A percentile compares a stretch with the other conserved stretches of the same genome.
Evolutionary conservation across 2,888 invertebrate genomes (phyloP).

Genomic region (Coelinius sp.): DNA sequence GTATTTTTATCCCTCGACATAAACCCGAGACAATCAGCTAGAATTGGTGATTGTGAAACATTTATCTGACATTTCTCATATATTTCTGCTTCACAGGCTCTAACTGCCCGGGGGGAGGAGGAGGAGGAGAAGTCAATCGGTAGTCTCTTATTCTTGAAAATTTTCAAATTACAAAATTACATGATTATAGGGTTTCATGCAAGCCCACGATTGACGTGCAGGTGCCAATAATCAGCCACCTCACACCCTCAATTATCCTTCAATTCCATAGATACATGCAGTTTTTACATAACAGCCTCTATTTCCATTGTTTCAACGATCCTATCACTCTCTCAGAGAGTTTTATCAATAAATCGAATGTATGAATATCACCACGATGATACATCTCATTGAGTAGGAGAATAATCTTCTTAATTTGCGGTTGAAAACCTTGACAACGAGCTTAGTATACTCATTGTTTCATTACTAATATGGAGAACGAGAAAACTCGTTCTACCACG

Average conservation of each 20-base stretch:
- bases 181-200: slow-evolving; percentile 54
- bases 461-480: slow-evolving; percentile 46
- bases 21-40: not conserved
- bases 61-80: not conserved
- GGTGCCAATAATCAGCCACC: slow-evolving; percentile 52
- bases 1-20: not conserved
- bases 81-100: not conserved
- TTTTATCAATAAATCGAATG: no score
- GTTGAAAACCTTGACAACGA: slow-evolving; percentile 23
- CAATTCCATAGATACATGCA: slow-evolving; percentile 9
- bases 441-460: slow-evolving; percentile 46
- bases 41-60: not conserved
- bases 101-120: not conserved
- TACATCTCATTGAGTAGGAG: not conserved
- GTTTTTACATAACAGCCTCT: slow-evolving; percentile 25
- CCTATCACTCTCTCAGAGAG: no score
- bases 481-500: slow-evolving; percentile 49
- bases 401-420: slow-evolving; percentile 22
- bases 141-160: slow-evolving; percentile 41
- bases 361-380: no score
- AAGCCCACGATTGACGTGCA: slow-evolving; percentile 49
- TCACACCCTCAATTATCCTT: slow-evolving; percentile 49
- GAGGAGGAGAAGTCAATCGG: no score
- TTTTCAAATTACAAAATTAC: slow-evolving; percentile 62
- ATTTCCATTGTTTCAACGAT: no score